A percentile compares a stretch with the other conserved stretches of the same genome.
Conservation (phyloP, 37 sponge, comb jelly and placozoan species). For the Halisarca cf. caerulea region DNA sequence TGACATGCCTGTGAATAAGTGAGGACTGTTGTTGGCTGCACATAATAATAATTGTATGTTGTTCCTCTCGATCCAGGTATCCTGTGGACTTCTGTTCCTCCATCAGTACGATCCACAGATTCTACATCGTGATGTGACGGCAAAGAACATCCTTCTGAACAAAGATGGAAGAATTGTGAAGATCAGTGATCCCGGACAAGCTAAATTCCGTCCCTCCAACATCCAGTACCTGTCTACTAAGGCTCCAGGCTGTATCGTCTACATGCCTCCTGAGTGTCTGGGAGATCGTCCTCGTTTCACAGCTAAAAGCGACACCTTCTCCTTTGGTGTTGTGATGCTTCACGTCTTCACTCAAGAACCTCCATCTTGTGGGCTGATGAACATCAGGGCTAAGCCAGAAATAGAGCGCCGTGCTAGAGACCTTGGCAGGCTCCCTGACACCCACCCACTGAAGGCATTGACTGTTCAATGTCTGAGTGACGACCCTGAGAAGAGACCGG, state of each 20-base stretch:
- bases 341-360: not conserved
- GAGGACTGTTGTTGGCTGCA: too few species aligned
- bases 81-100: not conserved
- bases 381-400: not conserved
- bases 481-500: not conserved
- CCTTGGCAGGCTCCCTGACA: not conserved
- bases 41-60: too few species aligned
- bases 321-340: conserved; percentile 4
- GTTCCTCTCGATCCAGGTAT: too few species aligned
- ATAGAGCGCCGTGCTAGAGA: not conserved
- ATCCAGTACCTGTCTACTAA: not conserved
- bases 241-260: not conserved
- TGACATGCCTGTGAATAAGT: too few species aligned
- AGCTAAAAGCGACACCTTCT: not conserved
- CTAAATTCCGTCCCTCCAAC: not conserved
- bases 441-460: not conserved
- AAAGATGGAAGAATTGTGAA: not conserved
- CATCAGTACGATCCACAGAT: not conserved
- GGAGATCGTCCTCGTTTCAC: not conserved
- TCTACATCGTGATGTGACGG: not conserved
- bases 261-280: conserved; percentile 7
- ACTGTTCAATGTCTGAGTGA: not conserved
- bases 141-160: not conserved
- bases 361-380: not conserved
- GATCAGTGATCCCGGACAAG: not conserved